phyloP scores from a whole-genome alignment of 1,140 invertebrate genomes.

The Bombus superbus region DNA sequence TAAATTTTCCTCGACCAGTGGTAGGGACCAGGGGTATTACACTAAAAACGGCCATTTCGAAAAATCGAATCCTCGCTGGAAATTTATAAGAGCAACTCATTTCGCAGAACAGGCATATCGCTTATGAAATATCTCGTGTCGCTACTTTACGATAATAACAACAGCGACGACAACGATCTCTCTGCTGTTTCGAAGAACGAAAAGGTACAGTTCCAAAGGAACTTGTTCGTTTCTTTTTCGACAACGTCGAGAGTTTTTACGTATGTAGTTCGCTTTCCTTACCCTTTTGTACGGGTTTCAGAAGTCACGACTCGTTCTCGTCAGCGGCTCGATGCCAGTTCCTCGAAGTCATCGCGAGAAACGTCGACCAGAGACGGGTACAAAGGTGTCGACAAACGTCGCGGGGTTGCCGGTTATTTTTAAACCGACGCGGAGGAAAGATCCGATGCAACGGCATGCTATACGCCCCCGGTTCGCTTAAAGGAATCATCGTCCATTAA shows the following conservation, averaged over 20 bases:
- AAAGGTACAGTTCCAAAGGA: neutral
- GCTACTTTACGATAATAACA: no score
- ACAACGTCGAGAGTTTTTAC: neutral
- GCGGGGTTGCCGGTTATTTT: conserved; percentile 26
- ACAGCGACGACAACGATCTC: neutral
- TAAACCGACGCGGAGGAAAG: conserved; percentile 11
- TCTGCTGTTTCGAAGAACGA: neutral
- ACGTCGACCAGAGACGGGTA: neutral
- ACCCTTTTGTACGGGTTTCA: neutral
- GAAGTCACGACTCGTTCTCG: conserved; percentile 2
- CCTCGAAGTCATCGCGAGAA: conserved; percentile 3
- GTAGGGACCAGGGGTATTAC: no score
- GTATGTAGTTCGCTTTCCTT: neutral
- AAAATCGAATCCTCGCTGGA: no score
- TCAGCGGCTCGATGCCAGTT: neutral
- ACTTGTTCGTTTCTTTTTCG: neutral
- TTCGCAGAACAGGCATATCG: no score
- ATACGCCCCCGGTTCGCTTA: neutral
- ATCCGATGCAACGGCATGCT: neutral
- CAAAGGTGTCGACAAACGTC: conserved; percentile 26
- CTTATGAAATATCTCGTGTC: no score
- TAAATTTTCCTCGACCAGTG: neutral
- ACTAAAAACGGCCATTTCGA: no score
- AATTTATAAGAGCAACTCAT: no score
- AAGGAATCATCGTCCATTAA: conserved; percentile 1